phyloP scores from a whole-genome alignment of 2,888 invertebrate genomes.

The Hypsopygia costalis region DNA sequence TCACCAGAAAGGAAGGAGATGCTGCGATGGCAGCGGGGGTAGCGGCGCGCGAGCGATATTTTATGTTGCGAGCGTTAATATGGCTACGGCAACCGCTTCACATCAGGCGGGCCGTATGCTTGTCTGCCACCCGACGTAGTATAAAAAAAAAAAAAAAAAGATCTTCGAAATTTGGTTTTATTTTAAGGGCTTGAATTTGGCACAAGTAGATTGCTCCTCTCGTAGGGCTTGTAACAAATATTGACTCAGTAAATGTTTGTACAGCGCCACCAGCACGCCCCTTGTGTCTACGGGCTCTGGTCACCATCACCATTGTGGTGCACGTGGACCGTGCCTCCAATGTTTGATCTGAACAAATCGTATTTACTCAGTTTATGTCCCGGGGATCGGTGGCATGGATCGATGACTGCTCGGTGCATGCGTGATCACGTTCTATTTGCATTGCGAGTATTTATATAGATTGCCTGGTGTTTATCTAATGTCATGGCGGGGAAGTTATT shows the following conservation, averaged over 20 bases:
- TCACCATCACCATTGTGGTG: constrained; percentile 40
- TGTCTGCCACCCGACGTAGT: no score
- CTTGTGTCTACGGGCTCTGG: constrained; percentile 44
- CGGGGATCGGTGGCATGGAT: constrained; percentile 53
- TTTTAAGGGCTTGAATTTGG: no score
- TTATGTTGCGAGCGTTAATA: no score
- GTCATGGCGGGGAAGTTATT: constrained; percentile 1
- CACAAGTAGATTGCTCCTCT: neutral
- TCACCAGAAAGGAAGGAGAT: no score
- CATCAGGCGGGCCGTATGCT: no score
- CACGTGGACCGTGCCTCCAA: constrained; percentile 32
- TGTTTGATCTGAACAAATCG: constrained; percentile 70
- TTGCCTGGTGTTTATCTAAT: constrained; percentile 23
- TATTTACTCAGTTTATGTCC: constrained; percentile 66
- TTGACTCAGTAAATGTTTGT: constrained; percentile 70
- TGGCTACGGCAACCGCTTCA: no score
- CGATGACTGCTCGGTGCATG: constrained; percentile 47
- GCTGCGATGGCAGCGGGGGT: no score
- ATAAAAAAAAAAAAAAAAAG: no score
- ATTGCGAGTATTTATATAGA: constrained; percentile 37
- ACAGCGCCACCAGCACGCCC: constrained; percentile 57
- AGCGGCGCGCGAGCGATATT: no score
- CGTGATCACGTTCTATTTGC: constrained; percentile 69
- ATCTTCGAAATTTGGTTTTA: no score
- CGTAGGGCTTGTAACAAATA: constrained; percentile 54